These are phyloP conservation scores for Peromyscus melanophrys DNA, from an alignment of 2,797 vertebrate genomes.

Conservation along the genomic window DNA sequence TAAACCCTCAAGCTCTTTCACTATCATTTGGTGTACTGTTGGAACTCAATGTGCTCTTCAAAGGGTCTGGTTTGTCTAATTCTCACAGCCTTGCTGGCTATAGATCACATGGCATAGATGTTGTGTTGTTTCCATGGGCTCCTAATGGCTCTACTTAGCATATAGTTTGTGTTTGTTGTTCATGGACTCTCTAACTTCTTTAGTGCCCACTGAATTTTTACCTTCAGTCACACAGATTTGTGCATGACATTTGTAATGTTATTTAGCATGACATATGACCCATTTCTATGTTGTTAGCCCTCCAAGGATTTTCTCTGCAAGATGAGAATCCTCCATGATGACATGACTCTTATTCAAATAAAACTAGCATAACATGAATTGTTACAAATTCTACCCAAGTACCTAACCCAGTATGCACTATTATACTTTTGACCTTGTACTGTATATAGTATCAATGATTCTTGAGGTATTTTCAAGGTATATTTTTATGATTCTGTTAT, in stretches of 20 bases:
- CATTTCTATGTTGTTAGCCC: background rate
- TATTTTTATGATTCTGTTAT: background rate
- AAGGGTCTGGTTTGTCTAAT: background rate
- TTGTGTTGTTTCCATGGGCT: background rate
- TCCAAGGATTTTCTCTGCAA: background rate
- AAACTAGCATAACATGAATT: background rate
- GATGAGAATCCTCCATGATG: no score
- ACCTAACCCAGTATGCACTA: background rate
- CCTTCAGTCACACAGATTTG: background rate
- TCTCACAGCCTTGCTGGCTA: background rate
- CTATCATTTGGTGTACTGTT: background rate
- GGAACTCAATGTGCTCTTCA: background rate
- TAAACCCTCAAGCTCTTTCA: background rate
- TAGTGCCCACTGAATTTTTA: background rate
- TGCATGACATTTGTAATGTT: background rate
- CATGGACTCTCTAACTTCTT: background rate
- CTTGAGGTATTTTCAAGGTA: background rate
- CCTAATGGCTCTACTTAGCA: background rate
- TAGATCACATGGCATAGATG: background rate
- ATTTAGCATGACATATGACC: background rate
- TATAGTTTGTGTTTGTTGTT: no score
- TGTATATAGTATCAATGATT: background rate
- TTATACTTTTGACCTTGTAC: background rate
- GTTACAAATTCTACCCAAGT: background rate
- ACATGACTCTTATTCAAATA: background rate